Evolutionary conservation across 2,888 invertebrate species (phyloP), one percentile per base, ranked within the genome.

Genomic region (Torymus aiolomorphi): DNA sequence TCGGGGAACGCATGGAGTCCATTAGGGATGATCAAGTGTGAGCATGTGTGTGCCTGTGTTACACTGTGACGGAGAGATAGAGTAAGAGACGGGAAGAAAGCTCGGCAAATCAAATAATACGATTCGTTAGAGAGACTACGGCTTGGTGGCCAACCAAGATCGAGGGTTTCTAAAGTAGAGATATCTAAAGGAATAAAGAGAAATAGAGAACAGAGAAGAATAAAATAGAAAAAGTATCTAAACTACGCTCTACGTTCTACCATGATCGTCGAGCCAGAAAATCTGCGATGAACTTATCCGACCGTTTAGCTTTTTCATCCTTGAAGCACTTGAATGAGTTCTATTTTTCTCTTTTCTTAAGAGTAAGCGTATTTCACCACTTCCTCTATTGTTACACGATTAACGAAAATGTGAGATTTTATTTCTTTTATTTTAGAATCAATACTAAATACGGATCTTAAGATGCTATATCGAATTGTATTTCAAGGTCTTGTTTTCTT

Each of bases 181-280:
- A 54, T 12, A 54, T 59, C 66, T 71, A 66, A 67, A 66, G 49
- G 11, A 56, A 56, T 56, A 63, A 42, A 18, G 49, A 51, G 11
- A 74, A 14, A 66, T 12, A 71, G 11, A 63, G 65, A 42, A 42
- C 2, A 74, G 16, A 67, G 59, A 57, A 61, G 59, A 51, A 74
- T 24, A 75, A 70, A 16, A 31, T 14, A 52, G 52, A 51, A 14
- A 69, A 54, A 56, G 4, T 49, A 51, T 57, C 74, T 75, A 73
- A 75, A 61, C 61, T 80, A 80, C 77, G 59, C 18, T 73, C 65
- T 73, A 80, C 69, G 54, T 63, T 76, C 76, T 80, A 80, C 61
- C 76, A 61, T 67, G 76, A 80, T 72, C 72, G 72, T 8, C 72
- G 76, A 80, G 72, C 80, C 76, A 80, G 70, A 76, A 76, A 80